A percentile compares a stretch with the other conserved stretches of the same genome.
Evolutionary conservation across 2,113 vertebrate species (phyloP).

Genomic region (Dendropsophus ebraccatus): DNA sequence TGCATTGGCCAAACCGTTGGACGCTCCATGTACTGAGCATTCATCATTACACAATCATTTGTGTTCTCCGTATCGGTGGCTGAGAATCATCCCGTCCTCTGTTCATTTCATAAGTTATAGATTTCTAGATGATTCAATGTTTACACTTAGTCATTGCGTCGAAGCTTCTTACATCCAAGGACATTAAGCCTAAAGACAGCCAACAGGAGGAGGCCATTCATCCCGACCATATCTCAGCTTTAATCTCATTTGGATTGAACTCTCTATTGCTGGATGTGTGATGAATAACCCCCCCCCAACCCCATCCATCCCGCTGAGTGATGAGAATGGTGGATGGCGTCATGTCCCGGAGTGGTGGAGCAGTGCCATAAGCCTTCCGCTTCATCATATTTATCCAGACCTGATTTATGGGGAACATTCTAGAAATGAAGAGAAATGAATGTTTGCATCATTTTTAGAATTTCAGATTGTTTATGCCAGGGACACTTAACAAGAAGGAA

Average conservation of each 20-base stretch:
- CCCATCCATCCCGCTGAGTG: neutral
- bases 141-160: neutral
- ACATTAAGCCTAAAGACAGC: neutral
- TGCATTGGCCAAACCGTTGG: neutral
- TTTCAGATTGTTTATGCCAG: neutral
- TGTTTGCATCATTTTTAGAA: neutral
- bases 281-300: neutral
- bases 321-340: neutral
- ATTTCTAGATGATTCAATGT: neutral
- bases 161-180: neutral
- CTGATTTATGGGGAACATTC: neutral
- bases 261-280: neutral
- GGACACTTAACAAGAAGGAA: neutral
- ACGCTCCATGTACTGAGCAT: neutral
- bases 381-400: neutral
- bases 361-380: neutral
- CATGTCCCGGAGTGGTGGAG: neutral
- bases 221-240: neutral
- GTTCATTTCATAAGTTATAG: neutral
- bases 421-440: neutral
- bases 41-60: neutral
- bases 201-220: neutral
- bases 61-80: neutral
- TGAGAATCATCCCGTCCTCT: neutral
- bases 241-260: conserved; percentile 12